phyloP scores from a whole-genome alignment of 2,797 vertebrate genomes.

The Liparis tanakae region DNA sequence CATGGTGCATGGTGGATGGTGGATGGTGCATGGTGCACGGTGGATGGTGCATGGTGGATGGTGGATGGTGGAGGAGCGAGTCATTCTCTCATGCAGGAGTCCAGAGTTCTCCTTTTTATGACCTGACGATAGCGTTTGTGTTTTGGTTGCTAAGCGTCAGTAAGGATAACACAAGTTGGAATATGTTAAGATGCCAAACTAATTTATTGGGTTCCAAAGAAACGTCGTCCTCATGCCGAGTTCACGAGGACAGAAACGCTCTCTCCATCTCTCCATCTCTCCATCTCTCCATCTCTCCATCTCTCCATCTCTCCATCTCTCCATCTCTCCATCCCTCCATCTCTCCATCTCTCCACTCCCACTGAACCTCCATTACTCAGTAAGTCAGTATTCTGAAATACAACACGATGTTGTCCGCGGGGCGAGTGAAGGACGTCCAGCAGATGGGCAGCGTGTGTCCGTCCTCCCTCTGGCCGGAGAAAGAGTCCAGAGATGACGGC shows the following conservation, averaged over 20 bases:
- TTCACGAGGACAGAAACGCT: background rate
- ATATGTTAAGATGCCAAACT: background rate
- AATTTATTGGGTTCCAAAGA: too few relatives aligned
- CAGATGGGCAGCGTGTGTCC: constrained; percentile 73
- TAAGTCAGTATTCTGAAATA: constrained; percentile 18
- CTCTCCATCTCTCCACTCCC: background rate
- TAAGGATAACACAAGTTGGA: background rate
- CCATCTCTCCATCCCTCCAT: too few relatives aligned
- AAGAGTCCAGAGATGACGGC: constrained; percentile 82
- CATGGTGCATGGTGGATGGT: too few relatives aligned
- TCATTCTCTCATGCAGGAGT: background rate
- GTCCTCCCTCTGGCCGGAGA: constrained; percentile 77
- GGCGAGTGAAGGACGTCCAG: constrained; percentile 69
- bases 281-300: too few relatives aligned
- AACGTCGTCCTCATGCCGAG: background rate
- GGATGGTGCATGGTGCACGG: too few relatives aligned
- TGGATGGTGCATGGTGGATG: too few relatives aligned
- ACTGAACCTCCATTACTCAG: constrained; percentile 1
- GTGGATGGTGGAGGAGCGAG: background rate
- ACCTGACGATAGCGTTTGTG: background rate
- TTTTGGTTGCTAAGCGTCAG: too few relatives aligned
- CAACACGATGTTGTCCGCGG: constrained; percentile 49
- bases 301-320: too few relatives aligned
- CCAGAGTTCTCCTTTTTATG: background rate
- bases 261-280: too few relatives aligned